These are phyloP conservation scores for Aldrovandia affinis DNA, from an alignment of 2,797 vertebrate genomes.

Conservation along the genomic window DNA sequence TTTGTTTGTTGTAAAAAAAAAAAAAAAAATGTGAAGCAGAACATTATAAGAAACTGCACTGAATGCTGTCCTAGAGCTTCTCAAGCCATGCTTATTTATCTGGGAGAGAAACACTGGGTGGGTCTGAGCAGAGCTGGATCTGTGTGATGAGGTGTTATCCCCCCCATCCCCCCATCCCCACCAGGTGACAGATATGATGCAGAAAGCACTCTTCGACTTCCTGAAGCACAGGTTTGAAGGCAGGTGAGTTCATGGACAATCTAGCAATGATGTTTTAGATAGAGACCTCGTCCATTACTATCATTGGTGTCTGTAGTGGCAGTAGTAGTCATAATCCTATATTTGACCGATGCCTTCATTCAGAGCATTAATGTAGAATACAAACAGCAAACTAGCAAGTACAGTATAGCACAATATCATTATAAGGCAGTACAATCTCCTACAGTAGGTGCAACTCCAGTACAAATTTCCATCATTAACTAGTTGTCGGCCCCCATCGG, in stretches of 20 bases:
- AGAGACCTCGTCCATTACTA: not conserved
- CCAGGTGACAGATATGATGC: constrained; percentile 98
- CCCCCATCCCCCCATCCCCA: constrained; percentile 4
- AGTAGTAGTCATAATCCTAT: too few relatives aligned
- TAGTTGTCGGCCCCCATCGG: too few relatives aligned
- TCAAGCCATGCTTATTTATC: not conserved
- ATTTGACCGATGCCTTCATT: too few relatives aligned
- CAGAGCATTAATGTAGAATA: too few relatives aligned
- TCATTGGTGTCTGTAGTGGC: not conserved
- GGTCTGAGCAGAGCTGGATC: not conserved
- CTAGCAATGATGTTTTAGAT: not conserved
- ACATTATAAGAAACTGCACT: not conserved
- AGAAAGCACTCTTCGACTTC: constrained; percentile 97
- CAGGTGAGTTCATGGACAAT: constrained; percentile 76
- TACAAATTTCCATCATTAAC: too few relatives aligned
- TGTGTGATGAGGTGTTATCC: constrained; percentile 14
- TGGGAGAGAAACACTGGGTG: not conserved
- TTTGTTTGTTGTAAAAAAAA: not conserved
- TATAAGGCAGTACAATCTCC: too few relatives aligned
- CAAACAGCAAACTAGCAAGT: too few relatives aligned
- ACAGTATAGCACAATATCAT: too few relatives aligned
- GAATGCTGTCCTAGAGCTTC: not conserved
- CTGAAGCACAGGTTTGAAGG: constrained; percentile 96
- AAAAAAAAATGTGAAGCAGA: not conserved
- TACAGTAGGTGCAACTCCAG: too few relatives aligned